Percentiles rank a stretch among this genome's conserved stretches.
Evolutionary conservation across 2,113 vertebrate species (phyloP).

Genomic region (Scomber japonicus): DNA sequence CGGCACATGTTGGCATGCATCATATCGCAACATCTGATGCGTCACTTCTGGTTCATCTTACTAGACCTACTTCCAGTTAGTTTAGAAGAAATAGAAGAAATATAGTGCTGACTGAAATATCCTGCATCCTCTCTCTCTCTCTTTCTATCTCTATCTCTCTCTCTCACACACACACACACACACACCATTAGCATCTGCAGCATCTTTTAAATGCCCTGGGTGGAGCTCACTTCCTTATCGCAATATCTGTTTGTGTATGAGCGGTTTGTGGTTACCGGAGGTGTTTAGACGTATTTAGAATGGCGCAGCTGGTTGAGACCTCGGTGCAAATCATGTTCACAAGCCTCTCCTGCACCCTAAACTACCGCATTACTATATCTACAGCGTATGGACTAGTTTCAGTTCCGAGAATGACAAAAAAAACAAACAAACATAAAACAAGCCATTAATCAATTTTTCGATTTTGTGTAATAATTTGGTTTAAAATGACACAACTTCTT

Average conservation of each 20-base stretch:
- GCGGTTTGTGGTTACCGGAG: slow-evolving; percentile 65
- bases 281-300: slow-evolving; percentile 51
- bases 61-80: slow-evolving; percentile 35
- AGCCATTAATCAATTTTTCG: background rate
- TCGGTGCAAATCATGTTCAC: slow-evolving; percentile 5
- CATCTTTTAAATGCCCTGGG: slow-evolving; percentile 67
- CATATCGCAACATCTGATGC: background rate
- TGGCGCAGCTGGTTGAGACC: slow-evolving; percentile 44
- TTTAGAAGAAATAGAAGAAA: slow-evolving; percentile 9
- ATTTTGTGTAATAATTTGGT: too few relatives aligned
- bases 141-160: too few relatives aligned
- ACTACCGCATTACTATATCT: background rate
- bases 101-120: slow-evolving; percentile 37
- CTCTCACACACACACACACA: slow-evolving; percentile 6
- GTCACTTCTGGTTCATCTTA: slow-evolving; percentile 42
- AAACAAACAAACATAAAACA: background rate
- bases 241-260: slow-evolving; percentile 55
- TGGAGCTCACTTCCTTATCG: slow-evolving; percentile 74
- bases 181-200: slow-evolving; percentile 26
- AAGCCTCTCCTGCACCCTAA: slow-evolving; percentile 20
- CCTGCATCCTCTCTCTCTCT: slow-evolving; percentile 1
- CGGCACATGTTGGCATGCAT: background rate
- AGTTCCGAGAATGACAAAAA: background rate
- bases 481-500: too few relatives aligned
- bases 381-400: slow-evolving; percentile 3